Percentiles rank a stretch among this genome's conserved stretches.
phyloP scores from a whole-genome alignment of 2,888 invertebrate species.

The Hemistola chrysoprasaria region DNA sequence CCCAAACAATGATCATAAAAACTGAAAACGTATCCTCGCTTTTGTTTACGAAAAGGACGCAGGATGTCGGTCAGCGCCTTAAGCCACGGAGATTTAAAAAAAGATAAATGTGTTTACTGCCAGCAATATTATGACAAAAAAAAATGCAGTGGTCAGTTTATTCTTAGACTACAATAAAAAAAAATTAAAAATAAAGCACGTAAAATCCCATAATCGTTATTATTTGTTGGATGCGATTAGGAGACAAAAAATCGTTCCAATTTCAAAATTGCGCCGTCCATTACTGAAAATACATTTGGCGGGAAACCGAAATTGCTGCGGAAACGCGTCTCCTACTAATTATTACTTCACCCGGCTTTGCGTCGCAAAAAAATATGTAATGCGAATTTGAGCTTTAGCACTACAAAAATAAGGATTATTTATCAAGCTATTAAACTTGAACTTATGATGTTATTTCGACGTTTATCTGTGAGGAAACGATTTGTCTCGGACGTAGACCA shows the following conservation, averaged over 20 bases:
- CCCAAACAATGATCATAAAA: slow-evolving; percentile 28
- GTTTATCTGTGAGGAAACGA: slow-evolving; percentile 62
- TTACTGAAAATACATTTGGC: slow-evolving; percentile 61
- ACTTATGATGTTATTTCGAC: background rate
- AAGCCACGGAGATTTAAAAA: too few species aligned
- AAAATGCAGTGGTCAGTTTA: too few species aligned
- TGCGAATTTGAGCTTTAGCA: slow-evolving; percentile 18
- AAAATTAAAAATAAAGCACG: too few species aligned
- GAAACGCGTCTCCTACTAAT: slow-evolving; percentile 66
- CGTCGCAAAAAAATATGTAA: slow-evolving; percentile 24
- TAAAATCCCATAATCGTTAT: too few species aligned
- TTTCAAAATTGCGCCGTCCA: slow-evolving; percentile 34
- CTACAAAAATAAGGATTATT: background rate
- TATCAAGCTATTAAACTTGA: too few species aligned
- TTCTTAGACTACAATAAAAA: too few species aligned
- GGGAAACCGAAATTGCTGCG: slow-evolving; percentile 68
- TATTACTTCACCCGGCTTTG: slow-evolving; percentile 37
- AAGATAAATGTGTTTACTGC: too few species aligned
- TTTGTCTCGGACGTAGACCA: slow-evolving; percentile 74
- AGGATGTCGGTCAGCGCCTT: slow-evolving; percentile 22
- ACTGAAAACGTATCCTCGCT: slow-evolving; percentile 35
- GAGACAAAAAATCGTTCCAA: too few species aligned
- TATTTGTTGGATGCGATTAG: too few species aligned
- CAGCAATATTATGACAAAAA: too few species aligned
- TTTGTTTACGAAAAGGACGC: slow-evolving; percentile 33